A percentile compares a stretch with the other conserved stretches of the same genome.
These are phyloP conservation scores for Beris morrisii DNA, from an alignment of 2,888 invertebrate species.

Conservation along the genomic window DNA sequence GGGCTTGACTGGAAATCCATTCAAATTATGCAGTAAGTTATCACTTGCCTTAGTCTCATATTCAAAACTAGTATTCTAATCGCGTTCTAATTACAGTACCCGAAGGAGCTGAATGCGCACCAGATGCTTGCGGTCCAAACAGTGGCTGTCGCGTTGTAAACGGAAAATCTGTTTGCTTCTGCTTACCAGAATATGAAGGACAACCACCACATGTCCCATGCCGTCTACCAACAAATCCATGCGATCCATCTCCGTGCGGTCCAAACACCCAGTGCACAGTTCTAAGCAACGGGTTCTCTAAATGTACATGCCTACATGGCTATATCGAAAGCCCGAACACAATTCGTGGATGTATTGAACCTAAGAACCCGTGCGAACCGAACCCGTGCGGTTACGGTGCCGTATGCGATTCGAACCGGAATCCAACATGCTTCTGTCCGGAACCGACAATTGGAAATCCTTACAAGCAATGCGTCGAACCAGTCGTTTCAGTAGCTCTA, in stretches of 20 bases:
- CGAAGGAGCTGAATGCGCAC: slow-evolving; percentile 79
- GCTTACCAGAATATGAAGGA: slow-evolving; percentile 83
- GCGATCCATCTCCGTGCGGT: slow-evolving; percentile 84
- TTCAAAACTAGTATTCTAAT: slow-evolving; percentile 2
- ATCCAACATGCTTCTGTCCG: slow-evolving; percentile 85
- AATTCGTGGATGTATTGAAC: slow-evolving; percentile 79
- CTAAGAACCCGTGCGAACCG: slow-evolving; percentile 78
- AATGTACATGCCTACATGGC: slow-evolving; percentile 83
- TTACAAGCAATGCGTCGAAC: slow-evolving; percentile 71
- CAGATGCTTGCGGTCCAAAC: slow-evolving; percentile 81
- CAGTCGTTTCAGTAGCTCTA: slow-evolving; percentile 63
- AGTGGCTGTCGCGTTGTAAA: slow-evolving; percentile 79
- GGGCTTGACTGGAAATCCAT: slow-evolving; percentile 88
- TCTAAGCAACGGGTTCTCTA: slow-evolving; percentile 76
- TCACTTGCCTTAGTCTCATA: neutral
- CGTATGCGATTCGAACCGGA: slow-evolving; percentile 75
- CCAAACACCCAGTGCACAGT: slow-evolving; percentile 84
- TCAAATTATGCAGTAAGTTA: slow-evolving; percentile 84
- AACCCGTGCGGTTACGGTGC: slow-evolving; percentile 80
- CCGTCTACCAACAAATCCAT: slow-evolving; percentile 73
- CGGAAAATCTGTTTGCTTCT: slow-evolving; percentile 81
- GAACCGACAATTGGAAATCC: slow-evolving; percentile 80
- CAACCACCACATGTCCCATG: slow-evolving; percentile 76
- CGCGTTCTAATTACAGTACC: slow-evolving; percentile 65
- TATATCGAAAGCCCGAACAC: slow-evolving; percentile 87